Base-by-base conservation (phyloP, 2,888 invertebrate species). In the Mythimna vitellina region DNA sequence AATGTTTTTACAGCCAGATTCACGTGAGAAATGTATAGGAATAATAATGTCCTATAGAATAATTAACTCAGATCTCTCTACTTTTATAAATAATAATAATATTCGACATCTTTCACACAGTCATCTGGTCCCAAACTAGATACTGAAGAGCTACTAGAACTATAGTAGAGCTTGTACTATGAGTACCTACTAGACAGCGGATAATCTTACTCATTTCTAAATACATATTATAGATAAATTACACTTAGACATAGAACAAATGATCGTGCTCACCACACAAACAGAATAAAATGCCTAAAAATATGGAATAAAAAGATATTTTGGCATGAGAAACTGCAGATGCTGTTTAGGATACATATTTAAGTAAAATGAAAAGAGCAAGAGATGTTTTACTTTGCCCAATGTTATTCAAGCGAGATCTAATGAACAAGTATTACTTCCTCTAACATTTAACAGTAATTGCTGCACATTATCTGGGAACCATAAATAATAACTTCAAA, bases 1-100 rank as follows among this genome's bases (percentile, higher is more conserved):
- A 74, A 86, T 87, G 80, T 83, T 83, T 78, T 76, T 69, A 67
- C 62, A 83, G 49, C 53, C 17, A 61, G 49, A 71, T 57, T 83
- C 69, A 62, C 74, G 74, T 76, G 84, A 79, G 86, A 85, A 81
- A 65, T 53, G 32, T 65, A 53, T 5, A 61, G 38, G 14, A 79
- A 79, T 38, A 76, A 73, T 62, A 76, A 54, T 25, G 10, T 65
- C 25, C 57, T 62, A 3, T 35, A 57, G 12, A 46, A 7, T 17
- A 49, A 49, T 14, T 42, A n/a, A 25, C 4, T 32, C 10, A 7
- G 53, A 29, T 29, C 0, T 20, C 17, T 46, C 12, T 22, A 22
- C 7, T 38, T 42, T 25, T 25, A 29, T 29, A 29, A 29, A 29
- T 35, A 35, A 35, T 35, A 35, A 35, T 35, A 35, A 35, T 35